These are phyloP conservation scores for Carollia perspicillata DNA, from an alignment of 2,113 vertebrate species.

Conservation along the genomic window DNA sequence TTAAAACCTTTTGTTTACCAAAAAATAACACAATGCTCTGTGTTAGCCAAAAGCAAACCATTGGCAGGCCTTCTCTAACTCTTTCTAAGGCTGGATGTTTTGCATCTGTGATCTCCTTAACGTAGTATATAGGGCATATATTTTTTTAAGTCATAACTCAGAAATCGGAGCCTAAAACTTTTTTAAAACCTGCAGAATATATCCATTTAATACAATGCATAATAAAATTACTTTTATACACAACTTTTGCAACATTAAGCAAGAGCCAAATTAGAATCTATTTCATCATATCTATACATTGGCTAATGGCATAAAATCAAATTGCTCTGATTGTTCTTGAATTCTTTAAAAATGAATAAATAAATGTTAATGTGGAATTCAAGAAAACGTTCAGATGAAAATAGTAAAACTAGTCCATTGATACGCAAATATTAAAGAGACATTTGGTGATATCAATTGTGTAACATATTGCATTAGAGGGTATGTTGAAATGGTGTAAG, in stretches of 20 bases:
- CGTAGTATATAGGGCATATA: background rate
- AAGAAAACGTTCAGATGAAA: conserved; percentile 9
- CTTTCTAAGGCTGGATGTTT: conserved; percentile 27
- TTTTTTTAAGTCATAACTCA: conserved; percentile 39
- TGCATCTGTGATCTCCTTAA: background rate
- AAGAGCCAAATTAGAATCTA: background rate
- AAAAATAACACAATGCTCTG: conserved; percentile 14
- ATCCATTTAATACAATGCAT: background rate
- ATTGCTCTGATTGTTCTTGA: background rate
- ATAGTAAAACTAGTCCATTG: background rate
- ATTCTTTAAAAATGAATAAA: conserved; percentile 30
- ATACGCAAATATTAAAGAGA: background rate
- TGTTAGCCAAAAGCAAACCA: conserved; percentile 13
- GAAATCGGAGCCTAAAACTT: background rate
- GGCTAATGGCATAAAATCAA: background rate
- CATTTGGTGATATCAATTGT: background rate
- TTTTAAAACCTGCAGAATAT: background rate
- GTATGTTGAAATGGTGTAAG: background rate
- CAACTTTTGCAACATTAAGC: background rate
- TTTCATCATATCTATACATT: background rate
- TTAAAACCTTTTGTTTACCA: conserved; percentile 37
- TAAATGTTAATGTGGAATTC: background rate
- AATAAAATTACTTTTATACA: conserved; percentile 4
- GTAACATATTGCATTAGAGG: background rate
- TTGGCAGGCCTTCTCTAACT: background rate